Conservation (phyloP, 2,888 invertebrate genomes). For the Homarus gammarus region DNA sequence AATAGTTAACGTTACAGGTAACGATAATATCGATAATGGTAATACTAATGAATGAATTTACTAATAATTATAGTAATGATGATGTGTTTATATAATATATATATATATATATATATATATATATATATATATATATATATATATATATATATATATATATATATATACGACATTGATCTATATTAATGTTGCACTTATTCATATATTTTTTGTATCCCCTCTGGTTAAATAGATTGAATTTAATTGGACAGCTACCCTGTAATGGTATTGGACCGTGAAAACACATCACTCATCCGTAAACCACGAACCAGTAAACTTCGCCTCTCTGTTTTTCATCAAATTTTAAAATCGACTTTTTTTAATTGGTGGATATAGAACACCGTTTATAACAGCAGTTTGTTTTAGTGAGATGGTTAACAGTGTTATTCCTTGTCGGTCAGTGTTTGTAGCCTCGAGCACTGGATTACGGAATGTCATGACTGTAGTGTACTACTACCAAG, state of each 20-base stretch:
- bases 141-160: slow-evolving; percentile 28
- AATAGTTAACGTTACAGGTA: too few species aligned
- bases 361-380: too few species aligned
- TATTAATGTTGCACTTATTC: slow-evolving; percentile 3
- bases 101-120: not conserved
- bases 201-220: not conserved
- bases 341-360: too few species aligned
- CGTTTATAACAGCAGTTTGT: too few species aligned
- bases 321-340: too few species aligned
- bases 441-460: too few species aligned
- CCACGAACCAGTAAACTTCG: not conserved
- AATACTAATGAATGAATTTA: too few species aligned
- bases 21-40: too few species aligned
- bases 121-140: slow-evolving; percentile 16
- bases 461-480: too few species aligned
- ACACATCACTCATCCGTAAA: not conserved
- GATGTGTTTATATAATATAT: not conserved
- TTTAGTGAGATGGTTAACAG: too few species aligned
- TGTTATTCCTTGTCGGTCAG: too few species aligned
- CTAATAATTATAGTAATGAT: not conserved
- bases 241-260: not conserved
- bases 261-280: not conserved
- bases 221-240: not conserved
- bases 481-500: too few species aligned
- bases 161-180: slow-evolving; percentile 16